phyloP scores from a whole-genome alignment of 2,797 vertebrate species.

The Orientallactaga sibirica region DNA sequence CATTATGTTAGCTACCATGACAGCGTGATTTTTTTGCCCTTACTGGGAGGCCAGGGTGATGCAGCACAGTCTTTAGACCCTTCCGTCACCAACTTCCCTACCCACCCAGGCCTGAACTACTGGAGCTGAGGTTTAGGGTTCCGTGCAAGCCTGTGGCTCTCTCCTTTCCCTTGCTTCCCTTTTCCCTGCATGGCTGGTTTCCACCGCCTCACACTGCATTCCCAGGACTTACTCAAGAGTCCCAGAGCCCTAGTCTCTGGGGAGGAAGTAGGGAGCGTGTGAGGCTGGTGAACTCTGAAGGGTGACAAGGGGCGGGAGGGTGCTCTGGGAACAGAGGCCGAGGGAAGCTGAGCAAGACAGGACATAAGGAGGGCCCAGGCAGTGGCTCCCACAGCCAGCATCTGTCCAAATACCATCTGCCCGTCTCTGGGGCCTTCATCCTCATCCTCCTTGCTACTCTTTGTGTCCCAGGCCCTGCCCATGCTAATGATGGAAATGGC shows the following conservation, averaged over 20 bases:
- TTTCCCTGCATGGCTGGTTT: background rate
- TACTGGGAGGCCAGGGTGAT: background rate
- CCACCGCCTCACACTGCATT: conserved; percentile 39
- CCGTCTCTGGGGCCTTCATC: background rate
- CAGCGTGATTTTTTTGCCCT: background rate
- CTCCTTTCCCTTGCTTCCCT: background rate
- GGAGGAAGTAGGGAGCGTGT: conserved; percentile 81
- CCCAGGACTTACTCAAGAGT: conserved; percentile 71
- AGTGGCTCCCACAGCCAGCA: background rate
- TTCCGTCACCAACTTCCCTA: background rate
- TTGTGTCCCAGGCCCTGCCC: background rate
- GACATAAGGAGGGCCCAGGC: background rate
- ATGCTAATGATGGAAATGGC: background rate
- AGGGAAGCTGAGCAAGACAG: background rate
- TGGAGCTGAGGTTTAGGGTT: background rate
- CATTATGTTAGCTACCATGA: accelerated
- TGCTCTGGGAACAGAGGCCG: conserved; percentile 53
- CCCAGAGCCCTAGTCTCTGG: conserved; percentile 62
- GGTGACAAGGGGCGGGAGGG: conserved; percentile 20
- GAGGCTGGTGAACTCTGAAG: conserved; percentile 79
- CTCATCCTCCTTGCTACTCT: background rate
- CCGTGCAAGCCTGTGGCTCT: too few relatives aligned
- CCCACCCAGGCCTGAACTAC: background rate
- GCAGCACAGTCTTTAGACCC: background rate
- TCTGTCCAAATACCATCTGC: background rate